Evolutionary conservation across 2,797 vertebrate genomes (phyloP).

Genomic region (Benthosema pterotum): DNA sequence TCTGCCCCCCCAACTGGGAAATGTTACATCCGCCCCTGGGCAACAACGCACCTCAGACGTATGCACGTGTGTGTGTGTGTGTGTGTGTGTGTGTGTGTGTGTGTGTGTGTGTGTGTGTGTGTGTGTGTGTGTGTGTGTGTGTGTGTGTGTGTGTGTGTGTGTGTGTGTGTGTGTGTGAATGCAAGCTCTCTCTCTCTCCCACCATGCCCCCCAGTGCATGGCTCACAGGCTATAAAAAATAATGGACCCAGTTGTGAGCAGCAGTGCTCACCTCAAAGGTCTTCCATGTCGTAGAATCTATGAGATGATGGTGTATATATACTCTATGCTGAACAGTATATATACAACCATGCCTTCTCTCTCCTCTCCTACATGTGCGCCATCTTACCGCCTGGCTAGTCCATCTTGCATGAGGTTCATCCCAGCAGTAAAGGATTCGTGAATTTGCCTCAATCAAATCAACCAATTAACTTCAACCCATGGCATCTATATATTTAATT

Average conservation of each 20-base stretch:
- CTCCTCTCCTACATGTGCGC: constrained; percentile 16
- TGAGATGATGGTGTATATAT: too few relatives aligned
- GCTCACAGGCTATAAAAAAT: constrained; percentile 1
- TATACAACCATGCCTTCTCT: too few relatives aligned
- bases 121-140: background rate
- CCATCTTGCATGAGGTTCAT: constrained; percentile 24
- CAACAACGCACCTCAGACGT: too few relatives aligned
- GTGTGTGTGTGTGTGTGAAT: background rate
- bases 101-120: constrained; percentile 15
- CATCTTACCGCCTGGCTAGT: constrained; percentile 8
- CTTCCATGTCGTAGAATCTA: background rate
- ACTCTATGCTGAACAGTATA: too few relatives aligned
- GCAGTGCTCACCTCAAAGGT: constrained; percentile 8
- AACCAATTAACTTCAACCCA: too few relatives aligned
- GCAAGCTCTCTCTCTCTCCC: background rate
- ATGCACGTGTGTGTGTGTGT: constrained; percentile 13
- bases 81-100: constrained; percentile 4
- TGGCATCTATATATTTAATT: too few relatives aligned
- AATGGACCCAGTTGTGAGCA: background rate
- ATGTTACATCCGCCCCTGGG: too few relatives aligned
- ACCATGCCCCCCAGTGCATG: background rate
- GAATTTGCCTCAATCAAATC: constrained; percentile 3
- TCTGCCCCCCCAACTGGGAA: too few relatives aligned
- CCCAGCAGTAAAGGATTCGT: constrained; percentile 12
- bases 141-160: constrained; percentile 13